Conservation (phyloP, 2,888 invertebrate species). For the Busseola fusca region DNA sequence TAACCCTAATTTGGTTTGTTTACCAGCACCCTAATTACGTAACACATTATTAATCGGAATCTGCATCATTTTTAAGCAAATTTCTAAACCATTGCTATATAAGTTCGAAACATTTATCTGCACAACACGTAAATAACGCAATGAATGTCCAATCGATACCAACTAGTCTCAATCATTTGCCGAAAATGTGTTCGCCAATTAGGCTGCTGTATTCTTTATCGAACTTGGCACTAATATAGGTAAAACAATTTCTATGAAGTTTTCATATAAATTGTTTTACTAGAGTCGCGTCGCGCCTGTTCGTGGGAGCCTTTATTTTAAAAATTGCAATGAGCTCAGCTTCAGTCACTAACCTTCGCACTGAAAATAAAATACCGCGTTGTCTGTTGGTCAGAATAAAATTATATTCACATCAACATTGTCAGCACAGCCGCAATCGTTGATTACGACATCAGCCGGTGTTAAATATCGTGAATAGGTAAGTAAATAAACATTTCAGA, state of each 20-base stretch:
- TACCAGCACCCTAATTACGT: no score
- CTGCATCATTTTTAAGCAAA: no score
- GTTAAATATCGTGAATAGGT: constrained; percentile 2
- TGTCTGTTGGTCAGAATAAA: constrained; percentile 45
- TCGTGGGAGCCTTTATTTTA: constrained; percentile 15
- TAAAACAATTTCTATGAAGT: not conserved
- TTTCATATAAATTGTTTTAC: not conserved
- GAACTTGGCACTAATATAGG: no score
- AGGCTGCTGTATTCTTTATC: no score
- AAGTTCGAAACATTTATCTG: no score
- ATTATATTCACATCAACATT: constrained; percentile 38
- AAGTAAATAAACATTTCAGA: constrained; percentile 19
- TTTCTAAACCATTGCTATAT: no score
- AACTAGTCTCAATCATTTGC: no score
- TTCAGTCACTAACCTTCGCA: constrained; percentile 64
- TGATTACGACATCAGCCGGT: constrained; percentile 6
- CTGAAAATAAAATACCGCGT: constrained; percentile 71
- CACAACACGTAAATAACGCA: no score
- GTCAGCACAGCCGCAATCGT: constrained; percentile 15
- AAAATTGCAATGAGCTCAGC: constrained; percentile 71
- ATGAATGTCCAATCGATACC: no score
- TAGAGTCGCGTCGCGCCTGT: not conserved
- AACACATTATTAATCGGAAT: no score
- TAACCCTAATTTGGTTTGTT: no score
- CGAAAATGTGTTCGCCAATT: no score